Percentiles rank a stretch among this genome's conserved stretches.
Evolutionary conservation across 2,888 invertebrate genomes (phyloP).

Genomic region (Lymantria monacha): DNA sequence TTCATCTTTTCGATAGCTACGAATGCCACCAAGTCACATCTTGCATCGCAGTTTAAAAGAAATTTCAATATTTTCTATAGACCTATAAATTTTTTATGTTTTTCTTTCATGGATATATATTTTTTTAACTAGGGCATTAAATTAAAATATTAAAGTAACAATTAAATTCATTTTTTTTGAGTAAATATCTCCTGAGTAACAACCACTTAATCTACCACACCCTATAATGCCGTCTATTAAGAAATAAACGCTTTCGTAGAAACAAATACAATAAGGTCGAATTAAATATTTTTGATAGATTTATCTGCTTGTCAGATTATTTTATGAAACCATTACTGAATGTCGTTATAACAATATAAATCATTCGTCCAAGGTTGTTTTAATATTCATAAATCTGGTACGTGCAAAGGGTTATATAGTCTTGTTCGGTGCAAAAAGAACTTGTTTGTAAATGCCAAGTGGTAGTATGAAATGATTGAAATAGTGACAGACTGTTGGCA

Average conservation of each 20-base stretch:
- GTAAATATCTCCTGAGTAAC: too few relatives aligned
- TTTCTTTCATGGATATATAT: too few relatives aligned
- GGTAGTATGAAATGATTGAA: background rate
- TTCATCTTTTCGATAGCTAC: too few relatives aligned
- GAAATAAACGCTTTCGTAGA: background rate
- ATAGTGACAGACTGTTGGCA: background rate
- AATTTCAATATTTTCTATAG: too few relatives aligned
- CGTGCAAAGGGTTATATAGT: conserved; percentile 8
- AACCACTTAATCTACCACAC: too few relatives aligned
- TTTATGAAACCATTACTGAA: conserved; percentile 34
- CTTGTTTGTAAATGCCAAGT: conserved; percentile 6
- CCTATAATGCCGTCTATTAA: background rate
- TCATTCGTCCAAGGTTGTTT: conserved; percentile 41
- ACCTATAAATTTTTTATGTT: too few relatives aligned
- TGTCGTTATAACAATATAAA: conserved; percentile 41
- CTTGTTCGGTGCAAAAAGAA: conserved; percentile 5
- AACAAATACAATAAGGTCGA: background rate
- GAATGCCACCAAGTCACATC: too few relatives aligned
- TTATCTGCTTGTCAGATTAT: conserved; percentile 43
- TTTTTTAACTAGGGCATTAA: too few relatives aligned
- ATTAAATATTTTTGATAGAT: conserved; percentile 16
- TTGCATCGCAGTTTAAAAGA: too few relatives aligned
- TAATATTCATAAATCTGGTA: conserved; percentile 40
- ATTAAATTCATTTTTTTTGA: too few relatives aligned
- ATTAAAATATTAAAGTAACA: too few relatives aligned